Base-by-base conservation (phyloP, 2,113 vertebrate species). In the Myotis yumanensis region DNA sequence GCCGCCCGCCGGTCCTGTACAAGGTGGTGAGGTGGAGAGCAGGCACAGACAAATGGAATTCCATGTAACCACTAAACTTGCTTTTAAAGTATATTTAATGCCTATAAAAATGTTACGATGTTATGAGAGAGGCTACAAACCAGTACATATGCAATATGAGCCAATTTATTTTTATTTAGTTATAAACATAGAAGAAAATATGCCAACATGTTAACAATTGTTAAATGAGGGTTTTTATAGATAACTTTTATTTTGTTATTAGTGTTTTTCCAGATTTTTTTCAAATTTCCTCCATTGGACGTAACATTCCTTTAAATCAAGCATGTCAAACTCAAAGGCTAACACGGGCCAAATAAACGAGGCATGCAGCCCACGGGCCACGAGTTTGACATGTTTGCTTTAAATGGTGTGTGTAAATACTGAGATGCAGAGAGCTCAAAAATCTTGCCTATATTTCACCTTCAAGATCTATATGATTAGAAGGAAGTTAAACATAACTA, bases 401-500 rank as follows among this genome's bases (percentile, higher is more conserved):
- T 59, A 59, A 9, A 59, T 17, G 32, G 68, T 20, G 17, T 69
- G n/a, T 20, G 9, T 72, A 37, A 37, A 37, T 37, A 37, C 37
- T 37, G 37, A 37, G 37, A 37, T 37, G 37, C 37, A 37, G 37
- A 37, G 37, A 37, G 37, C 37, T 37, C 37, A 37, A 37, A 37
- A 37, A 37, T 37, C 37, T 37, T 25, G 20, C 37, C 11, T 90
- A 32, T 35, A 46, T n/a, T 73, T 72, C 83, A 30, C 28, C 57
- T 91, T 94, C 69, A 59, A 59, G 72, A 77, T 86, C n/a, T 32
- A 62, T 81, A 46, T 48, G 68, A 95, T 2, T 62, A 12, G 46
- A 43, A 93, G 64, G 69, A 94, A 23, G 28, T 91, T 80, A 86
- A 91, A 80, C 46, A 72, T 37, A 83, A 86, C 62, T 95, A 77